These are phyloP conservation scores for Eupithecia subfuscata DNA, from an alignment of 2,888 invertebrate species.

Conservation along the genomic window DNA sequence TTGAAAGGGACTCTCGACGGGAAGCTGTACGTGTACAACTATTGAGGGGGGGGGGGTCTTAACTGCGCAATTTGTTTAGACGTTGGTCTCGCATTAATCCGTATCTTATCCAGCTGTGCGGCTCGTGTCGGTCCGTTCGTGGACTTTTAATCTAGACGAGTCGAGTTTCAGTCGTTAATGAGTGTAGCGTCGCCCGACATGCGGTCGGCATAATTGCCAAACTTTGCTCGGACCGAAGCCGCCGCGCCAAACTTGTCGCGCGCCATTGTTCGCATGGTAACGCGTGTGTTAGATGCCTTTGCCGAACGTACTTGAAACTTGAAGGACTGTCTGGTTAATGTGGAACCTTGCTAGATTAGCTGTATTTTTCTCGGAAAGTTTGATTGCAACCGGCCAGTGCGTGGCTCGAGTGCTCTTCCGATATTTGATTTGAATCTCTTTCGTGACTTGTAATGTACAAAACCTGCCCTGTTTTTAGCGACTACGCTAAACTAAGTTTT, in stretches of 20 bases:
- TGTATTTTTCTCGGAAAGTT: constrained; percentile 34
- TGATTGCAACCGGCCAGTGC: neutral
- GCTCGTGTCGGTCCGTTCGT: constrained; percentile 58
- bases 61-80: constrained; percentile 58
- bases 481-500: neutral
- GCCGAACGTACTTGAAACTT: constrained; percentile 58
- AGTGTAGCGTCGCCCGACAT: constrained; percentile 82
- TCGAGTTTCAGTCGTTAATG: constrained; percentile 79
- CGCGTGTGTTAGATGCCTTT: constrained; percentile 70
- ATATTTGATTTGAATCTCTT: neutral
- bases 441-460: neutral
- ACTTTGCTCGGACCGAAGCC: constrained; percentile 74
- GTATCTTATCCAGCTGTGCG: constrained; percentile 55
- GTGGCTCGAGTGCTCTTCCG: neutral
- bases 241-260: constrained; percentile 72
- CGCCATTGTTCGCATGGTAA: constrained; percentile 78
- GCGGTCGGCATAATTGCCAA: constrained; percentile 84
- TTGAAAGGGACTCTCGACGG: constrained; percentile 46
- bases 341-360: constrained; percentile 42
- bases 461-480: too few relatives aligned
- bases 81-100: constrained; percentile 56
- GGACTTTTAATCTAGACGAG: constrained; percentile 80
- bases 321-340: constrained; percentile 49
- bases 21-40: constrained; percentile 52
- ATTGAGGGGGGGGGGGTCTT: constrained; percentile 55